Evolutionary conservation across 2,113 vertebrate species (phyloP), one percentile per base, ranked within the genome.

Genomic region (Lampris megalopsis): DNA sequence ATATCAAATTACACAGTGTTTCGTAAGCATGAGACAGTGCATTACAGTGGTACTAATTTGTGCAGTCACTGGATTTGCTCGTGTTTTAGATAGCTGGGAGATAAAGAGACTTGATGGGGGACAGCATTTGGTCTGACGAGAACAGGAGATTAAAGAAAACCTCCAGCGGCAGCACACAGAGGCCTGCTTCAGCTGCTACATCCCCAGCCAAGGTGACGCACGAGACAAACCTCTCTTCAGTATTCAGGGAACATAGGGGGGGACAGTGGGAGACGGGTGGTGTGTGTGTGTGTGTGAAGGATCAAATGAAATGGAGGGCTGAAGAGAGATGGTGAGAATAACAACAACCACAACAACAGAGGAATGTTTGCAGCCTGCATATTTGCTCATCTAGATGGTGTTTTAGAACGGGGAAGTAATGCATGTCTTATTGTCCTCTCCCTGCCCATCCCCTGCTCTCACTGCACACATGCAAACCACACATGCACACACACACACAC

Each of bases 171-270:
- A 84, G 79, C 79, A 87, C 81, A 85, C 87, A 88, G 91, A 92
- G 86, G 85, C 87, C 88, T 88, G 86, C 88, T 91, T 93, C 93
- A 92, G 91, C 89, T 83, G 88, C 86, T 91, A 90, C 89, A 92
- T 89, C 90, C 88, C 78, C 84, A 91, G 90, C 89, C 87, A 90
- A 90, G 87, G 88, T 93, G 93, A 93, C 91, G 86, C 90, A 94
- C 90, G 76, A 91, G 86, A 92, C 86, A 85, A 90, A 83, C 85
- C 53, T 77, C 77, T 91, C 85, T 92, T 84, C 89, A 90, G 92
- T 86, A 91, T 89, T 91, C 87, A 86, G 82, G 68, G 64, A 78
- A 24, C 24, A 24, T 24, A 24, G 81, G 82, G 85, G 86, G 84
- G 77, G 77, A 68, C 54, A 83, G 82, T 81, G 82, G 63, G 81